Percentiles rank a stretch among this genome's conserved stretches.
Conservation (phyloP, 2,888 invertebrate species). For the Busseola fusca region DNA sequence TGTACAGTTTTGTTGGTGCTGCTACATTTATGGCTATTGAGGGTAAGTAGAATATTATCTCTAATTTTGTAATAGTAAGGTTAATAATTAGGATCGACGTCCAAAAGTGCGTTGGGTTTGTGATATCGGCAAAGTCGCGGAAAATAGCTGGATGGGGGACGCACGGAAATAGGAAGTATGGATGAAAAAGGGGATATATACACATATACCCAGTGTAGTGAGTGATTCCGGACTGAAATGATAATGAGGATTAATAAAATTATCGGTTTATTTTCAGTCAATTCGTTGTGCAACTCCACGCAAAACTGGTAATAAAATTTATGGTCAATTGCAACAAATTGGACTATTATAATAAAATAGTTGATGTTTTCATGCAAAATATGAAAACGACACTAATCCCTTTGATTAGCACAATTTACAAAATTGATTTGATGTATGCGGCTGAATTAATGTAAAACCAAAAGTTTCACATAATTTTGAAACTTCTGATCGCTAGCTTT, state of each 20-base stretch:
- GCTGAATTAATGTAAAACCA: neutral
- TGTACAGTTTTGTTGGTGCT: slow-evolving; percentile 95
- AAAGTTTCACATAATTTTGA: neutral
- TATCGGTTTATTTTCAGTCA: neutral
- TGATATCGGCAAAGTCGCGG: neutral
- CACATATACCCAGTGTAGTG: neutral
- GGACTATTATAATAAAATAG: neutral
- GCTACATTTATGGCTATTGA: slow-evolving; percentile 94
- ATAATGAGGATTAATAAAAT: neutral
- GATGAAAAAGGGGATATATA: neutral
- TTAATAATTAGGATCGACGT: neutral
- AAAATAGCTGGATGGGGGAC: neutral
- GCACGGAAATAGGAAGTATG: neutral
- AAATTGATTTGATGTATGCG: neutral
- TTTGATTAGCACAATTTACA: neutral
- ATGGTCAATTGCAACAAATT: neutral
- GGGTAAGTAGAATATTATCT: slow-evolving; percentile 86
- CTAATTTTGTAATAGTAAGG: neutral
- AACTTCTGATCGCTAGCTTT: neutral
- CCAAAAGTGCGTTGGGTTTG: neutral
- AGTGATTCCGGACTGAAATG: neutral
- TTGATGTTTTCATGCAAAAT: neutral
- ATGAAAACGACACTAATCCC: neutral
- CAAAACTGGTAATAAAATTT: neutral
- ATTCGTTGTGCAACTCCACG: neutral